A percentile compares a stretch with the other conserved stretches of the same genome.
Evolutionary conservation across 2,797 vertebrate genomes (phyloP).

Genomic region (Microhierax caerulescens): DNA sequence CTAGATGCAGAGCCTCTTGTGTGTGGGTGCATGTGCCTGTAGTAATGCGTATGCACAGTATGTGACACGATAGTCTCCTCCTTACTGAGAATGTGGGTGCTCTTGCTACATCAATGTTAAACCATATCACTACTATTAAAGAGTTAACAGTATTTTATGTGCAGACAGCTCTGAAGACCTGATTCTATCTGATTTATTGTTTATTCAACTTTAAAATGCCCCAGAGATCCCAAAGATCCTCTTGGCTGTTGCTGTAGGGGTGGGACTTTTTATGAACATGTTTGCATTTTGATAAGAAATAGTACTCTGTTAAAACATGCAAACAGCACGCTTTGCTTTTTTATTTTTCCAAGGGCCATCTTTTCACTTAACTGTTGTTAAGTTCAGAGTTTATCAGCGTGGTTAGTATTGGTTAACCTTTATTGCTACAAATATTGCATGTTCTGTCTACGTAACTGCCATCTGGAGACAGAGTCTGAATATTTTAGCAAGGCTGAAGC

Average conservation of each 20-base stretch:
- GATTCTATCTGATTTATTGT: background rate
- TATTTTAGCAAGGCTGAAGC: background rate
- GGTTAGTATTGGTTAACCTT: background rate
- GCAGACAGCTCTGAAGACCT: background rate
- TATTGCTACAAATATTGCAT: background rate
- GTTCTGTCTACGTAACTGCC: background rate
- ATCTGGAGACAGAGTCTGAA: background rate
- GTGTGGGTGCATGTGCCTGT: background rate
- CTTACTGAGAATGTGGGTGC: background rate
- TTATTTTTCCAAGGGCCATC: background rate
- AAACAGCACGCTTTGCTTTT: background rate
- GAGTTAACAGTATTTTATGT: background rate
- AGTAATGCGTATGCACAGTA: background rate
- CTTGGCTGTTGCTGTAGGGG: constrained; percentile 18
- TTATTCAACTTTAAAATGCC: constrained; percentile 13
- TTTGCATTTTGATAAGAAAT: constrained; percentile 41
- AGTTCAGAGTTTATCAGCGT: constrained; percentile 24
- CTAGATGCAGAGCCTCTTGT: background rate
- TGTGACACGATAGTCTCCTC: background rate
- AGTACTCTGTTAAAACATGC: background rate
- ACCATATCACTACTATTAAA: background rate
- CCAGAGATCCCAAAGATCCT: constrained; percentile 1
- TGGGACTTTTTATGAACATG: background rate
- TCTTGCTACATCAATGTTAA: background rate
- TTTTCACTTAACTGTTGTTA: background rate